phyloP scores from a whole-genome alignment of 2,888 invertebrate species.

The Ptilodon capucinus region DNA sequence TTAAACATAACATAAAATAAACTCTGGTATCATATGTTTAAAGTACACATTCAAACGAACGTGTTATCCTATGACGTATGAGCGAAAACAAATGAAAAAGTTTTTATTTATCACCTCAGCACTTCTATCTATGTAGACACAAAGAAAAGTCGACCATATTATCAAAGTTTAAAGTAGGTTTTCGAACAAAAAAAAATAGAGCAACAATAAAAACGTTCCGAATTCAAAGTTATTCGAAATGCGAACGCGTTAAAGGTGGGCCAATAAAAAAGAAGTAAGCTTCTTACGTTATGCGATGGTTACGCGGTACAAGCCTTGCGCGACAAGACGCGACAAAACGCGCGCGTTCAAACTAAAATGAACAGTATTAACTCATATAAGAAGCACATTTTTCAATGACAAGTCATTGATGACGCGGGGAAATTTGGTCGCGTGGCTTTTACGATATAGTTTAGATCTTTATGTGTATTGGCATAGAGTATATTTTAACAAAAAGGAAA shows the following conservation, averaged over 20 bases:
- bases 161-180: not conserved
- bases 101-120: slow-evolving; percentile 72
- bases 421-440: too few species aligned
- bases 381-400: too few species aligned
- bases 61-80: slow-evolving; percentile 32
- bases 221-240: slow-evolving; percentile 77
- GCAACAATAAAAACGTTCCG: slow-evolving; percentile 70
- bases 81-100: slow-evolving; percentile 55
- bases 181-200: slow-evolving; percentile 1
- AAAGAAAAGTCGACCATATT: slow-evolving; percentile 19
- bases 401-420: too few species aligned
- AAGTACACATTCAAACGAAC: slow-evolving; percentile 21
- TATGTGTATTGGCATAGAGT: too few species aligned
- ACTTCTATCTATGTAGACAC: slow-evolving; percentile 27
- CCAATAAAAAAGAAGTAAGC: slow-evolving; percentile 80
- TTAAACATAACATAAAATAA: slow-evolving; percentile 19
- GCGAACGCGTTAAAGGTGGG: slow-evolving; percentile 75
- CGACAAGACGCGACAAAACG: too few species aligned
- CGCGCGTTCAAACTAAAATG: too few species aligned
- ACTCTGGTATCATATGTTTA: slow-evolving; percentile 9
- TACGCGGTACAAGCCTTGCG: too few species aligned
- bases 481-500: too few species aligned
- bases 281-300: slow-evolving; percentile 71
- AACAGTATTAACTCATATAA: too few species aligned
- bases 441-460: too few species aligned